Conservation (phyloP, 2,113 vertebrate genomes). For the Erythrolamprus reginae region DNA sequence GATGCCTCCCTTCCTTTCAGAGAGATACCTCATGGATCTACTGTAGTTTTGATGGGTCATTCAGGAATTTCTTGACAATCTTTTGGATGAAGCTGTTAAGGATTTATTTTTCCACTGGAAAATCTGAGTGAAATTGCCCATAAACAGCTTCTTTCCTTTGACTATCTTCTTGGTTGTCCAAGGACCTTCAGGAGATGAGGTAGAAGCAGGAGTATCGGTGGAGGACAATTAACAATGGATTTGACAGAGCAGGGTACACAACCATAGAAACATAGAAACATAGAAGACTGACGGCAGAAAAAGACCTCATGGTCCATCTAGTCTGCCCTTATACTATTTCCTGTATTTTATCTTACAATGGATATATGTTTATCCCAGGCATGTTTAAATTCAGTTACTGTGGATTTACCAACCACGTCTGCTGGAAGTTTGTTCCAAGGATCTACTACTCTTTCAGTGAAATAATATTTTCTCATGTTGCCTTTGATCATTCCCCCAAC, state of each 20-base stretch:
- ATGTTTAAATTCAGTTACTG: too few species aligned
- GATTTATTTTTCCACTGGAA: not conserved
- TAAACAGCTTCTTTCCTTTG: not conserved
- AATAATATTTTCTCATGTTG: too few species aligned
- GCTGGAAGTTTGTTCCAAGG: too few species aligned
- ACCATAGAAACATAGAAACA: too few species aligned
- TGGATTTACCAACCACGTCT: too few species aligned
- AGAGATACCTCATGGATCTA: not conserved
- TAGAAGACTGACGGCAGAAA: too few species aligned
- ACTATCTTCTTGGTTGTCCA: not conserved
- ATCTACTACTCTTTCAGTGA: too few species aligned
- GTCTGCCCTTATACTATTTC: too few species aligned
- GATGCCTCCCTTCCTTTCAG: not conserved
- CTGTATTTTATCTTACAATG: too few species aligned
- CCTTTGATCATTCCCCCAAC: too few species aligned
- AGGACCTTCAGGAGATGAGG: not conserved
- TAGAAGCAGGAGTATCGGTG: not conserved
- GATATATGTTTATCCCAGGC: too few species aligned
- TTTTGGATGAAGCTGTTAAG: not conserved
- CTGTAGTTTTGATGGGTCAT: not conserved
- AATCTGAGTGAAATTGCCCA: not conserved
- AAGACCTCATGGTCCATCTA: too few species aligned
- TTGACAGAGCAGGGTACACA: not conserved
- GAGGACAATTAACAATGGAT: not conserved
- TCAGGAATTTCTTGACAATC: not conserved